Percentiles rank a stretch among this genome's conserved stretches.
These are phyloP conservation scores for Lordiphosa mommai DNA, from an alignment of 1,140 invertebrate genomes.

Conservation along the genomic window DNA sequence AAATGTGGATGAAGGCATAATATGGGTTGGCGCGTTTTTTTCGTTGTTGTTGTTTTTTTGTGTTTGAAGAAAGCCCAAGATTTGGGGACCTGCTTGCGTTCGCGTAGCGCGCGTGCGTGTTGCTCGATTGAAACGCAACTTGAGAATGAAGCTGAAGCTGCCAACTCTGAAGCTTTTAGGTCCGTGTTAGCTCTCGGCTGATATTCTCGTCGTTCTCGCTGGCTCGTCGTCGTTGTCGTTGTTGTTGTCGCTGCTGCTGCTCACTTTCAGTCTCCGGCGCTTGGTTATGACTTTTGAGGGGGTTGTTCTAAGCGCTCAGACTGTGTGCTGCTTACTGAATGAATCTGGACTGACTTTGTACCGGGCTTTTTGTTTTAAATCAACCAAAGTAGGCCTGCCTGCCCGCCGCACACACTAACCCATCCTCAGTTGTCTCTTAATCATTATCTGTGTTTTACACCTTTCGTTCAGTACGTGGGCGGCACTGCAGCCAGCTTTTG, in stretches of 20 bases:
- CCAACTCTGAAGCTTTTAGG: constrained; percentile 61
- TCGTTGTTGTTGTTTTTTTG: constrained; percentile 10
- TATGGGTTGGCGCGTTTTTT: constrained; percentile 26
- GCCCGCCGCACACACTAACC: background rate
- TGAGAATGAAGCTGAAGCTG: constrained; percentile 67
- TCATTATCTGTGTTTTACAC: constrained; percentile 5
- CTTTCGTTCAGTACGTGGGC: background rate
- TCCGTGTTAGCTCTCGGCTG: constrained; percentile 9
- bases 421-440: constrained; percentile 6
- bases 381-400: constrained; percentile 17
- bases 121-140: constrained; percentile 64
- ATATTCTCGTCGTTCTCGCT: constrained; percentile 6
- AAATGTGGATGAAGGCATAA: constrained; percentile 69
- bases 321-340: constrained; percentile 62
- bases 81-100: background rate
- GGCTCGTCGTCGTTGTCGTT: constrained; percentile 7
- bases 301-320: constrained; percentile 65
- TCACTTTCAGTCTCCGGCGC: constrained; percentile 20
- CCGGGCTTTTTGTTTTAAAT: constrained; percentile 62
- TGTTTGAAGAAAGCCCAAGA: no score
- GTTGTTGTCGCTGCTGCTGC: constrained; percentile 10
- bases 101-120: constrained; percentile 29
- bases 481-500: background rate
- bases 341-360: constrained; percentile 47
- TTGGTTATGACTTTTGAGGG: constrained; percentile 27